Conservation (phyloP, 2,888 invertebrate genomes). For the Lepidochitona cinerea region DNA sequence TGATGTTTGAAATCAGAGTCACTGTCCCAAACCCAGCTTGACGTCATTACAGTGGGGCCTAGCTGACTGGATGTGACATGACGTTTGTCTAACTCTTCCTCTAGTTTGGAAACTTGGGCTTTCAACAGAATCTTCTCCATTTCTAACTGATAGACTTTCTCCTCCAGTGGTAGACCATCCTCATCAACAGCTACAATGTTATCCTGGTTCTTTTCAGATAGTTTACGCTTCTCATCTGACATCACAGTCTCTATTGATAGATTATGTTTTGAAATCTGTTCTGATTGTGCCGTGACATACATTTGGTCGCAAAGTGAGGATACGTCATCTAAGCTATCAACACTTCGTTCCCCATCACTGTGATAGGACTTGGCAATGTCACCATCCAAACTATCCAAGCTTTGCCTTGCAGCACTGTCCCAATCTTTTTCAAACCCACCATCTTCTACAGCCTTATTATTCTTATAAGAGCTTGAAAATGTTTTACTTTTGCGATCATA, state of each 20-base stretch:
- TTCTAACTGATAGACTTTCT: conserved; percentile 8
- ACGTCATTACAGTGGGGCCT: background rate
- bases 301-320: background rate
- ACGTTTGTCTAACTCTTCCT: background rate
- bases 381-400: background rate
- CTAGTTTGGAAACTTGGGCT: conserved; percentile 8
- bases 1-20: background rate
- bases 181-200: too few relatives aligned
- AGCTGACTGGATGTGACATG: background rate
- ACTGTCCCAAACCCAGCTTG: background rate
- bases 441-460: background rate
- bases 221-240: background rate
- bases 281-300: background rate
- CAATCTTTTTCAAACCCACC: background rate
- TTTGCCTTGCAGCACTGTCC: background rate
- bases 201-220: background rate
- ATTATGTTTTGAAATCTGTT: background rate
- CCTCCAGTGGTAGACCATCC: background rate
- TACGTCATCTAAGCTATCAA: background rate
- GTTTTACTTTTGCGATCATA: background rate
- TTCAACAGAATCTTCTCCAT: conserved; percentile 5
- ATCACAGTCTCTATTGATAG: background rate
- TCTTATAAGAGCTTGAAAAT: too few relatives aligned
- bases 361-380: background rate
- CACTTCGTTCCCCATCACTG: background rate